Evolutionary conservation across 2,888 invertebrate species (phyloP).

Genomic region (Tachina fera): DNA sequence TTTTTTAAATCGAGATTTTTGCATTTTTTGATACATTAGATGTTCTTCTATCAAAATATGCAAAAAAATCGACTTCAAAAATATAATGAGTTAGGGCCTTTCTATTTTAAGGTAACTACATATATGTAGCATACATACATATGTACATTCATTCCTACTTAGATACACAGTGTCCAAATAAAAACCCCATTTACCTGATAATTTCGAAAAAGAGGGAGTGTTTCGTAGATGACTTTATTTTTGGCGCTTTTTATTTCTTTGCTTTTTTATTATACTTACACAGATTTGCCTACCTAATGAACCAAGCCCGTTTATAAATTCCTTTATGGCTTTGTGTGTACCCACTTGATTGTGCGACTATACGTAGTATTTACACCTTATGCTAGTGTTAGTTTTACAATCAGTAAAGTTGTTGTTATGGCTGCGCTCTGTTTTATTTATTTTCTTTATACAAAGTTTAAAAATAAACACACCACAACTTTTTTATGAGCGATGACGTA

Average conservation of each 20-base stretch:
- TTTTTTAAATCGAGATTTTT: too few relatives aligned
- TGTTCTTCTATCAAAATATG: too few relatives aligned
- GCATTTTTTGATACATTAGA: too few relatives aligned
- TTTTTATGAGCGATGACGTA: slow-evolving; percentile 63
- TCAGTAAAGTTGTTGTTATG: slow-evolving; percentile 31
- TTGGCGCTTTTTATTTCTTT: slow-evolving; percentile 55
- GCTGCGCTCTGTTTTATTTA: slow-evolving; percentile 51
- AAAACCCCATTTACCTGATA: slow-evolving; percentile 55
- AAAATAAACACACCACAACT: slow-evolving; percentile 55
- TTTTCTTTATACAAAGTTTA: slow-evolving; percentile 40
- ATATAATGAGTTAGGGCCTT: too few relatives aligned
- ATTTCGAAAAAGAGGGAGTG: slow-evolving; percentile 69
- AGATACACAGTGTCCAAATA: slow-evolving; percentile 13
- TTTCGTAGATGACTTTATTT: slow-evolving; percentile 44
- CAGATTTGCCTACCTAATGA: slow-evolving; percentile 5
- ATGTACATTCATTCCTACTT: not conserved
- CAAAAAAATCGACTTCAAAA: too few relatives aligned
- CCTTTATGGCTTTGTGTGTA: not conserved
- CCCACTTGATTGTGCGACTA: not conserved
- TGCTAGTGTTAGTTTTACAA: slow-evolving; percentile 7
- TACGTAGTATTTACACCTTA: not conserved
- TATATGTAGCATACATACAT: too few relatives aligned
- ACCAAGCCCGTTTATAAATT: slow-evolving; percentile 67
- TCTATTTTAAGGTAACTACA: too few relatives aligned
- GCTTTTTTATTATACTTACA: not conserved